A percentile compares a stretch with the other conserved stretches of the same genome.
Evolutionary conservation across 2,797 vertebrate genomes (phyloP).

Genomic region (Enteromius viviparus): DNA sequence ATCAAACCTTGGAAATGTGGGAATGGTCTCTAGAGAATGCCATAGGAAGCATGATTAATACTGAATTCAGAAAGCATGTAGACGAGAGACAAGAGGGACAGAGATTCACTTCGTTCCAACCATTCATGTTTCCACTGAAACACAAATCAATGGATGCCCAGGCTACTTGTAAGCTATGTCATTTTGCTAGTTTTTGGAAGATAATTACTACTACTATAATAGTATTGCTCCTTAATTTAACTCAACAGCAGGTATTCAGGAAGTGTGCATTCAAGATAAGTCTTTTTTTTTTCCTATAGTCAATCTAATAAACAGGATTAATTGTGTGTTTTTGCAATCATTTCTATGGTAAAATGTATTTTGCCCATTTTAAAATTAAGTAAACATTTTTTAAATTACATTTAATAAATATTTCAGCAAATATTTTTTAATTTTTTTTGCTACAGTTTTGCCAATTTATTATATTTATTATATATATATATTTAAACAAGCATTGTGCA

Average conservation of each 20-base stretch:
- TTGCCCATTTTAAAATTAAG: neutral
- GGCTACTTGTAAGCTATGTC: neutral
- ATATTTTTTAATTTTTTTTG: neutral
- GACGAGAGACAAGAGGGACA: neutral
- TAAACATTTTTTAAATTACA: neutral
- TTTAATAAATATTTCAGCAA: neutral
- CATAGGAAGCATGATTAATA: neutral
- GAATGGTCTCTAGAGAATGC: neutral
- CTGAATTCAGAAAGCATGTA: neutral
- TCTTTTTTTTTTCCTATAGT: neutral
- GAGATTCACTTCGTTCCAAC: neutral
- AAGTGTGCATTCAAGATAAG: neutral
- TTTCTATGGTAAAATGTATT: neutral
- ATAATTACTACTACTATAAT: neutral
- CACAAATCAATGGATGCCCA: neutral
- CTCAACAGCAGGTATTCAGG: no score
- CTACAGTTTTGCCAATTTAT: neutral
- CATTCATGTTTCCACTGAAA: neutral
- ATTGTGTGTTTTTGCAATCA: neutral
- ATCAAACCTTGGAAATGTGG: slow-evolving; percentile 1
- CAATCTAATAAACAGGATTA: neutral
- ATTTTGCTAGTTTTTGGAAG: neutral
- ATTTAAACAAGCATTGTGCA: neutral
- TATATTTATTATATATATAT: no score
- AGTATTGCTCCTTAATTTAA: neutral